Base-by-base conservation (phyloP, 2,888 invertebrate genomes). In the Stenichneumon culpator region DNA sequence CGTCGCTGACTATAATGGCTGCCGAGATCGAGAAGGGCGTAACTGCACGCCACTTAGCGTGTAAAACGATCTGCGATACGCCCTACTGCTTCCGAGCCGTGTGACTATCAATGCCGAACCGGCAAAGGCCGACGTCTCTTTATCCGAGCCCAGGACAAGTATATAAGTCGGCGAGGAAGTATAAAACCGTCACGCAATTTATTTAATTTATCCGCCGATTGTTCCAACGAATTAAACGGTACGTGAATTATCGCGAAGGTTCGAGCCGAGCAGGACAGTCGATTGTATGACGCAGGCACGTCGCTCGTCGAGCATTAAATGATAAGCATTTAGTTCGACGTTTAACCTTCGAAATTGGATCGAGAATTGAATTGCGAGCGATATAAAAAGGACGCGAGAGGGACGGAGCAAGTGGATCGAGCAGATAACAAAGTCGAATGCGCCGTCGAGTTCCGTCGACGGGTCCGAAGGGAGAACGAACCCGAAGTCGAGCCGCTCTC, bases 1-100 rank as follows among this genome's bases (percentile, higher is more conserved):
- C 84, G 83, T 19, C 87, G 83, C 87, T 87, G 89, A 90, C 89
- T 90, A 87, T 89, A 88, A 90, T 90, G 87, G 88, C 90, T 87
- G 89, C 89, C 52, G 28, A 70, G 52, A 70, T 28, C 28, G 6
- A 28, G 19, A 19, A 47, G 11, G 16, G 16, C 36, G 39, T 39
- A 39, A 39, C 9, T 39, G 39, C 39, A 9, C 39, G 11, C 39
- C 39, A 1, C 22, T 54, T 36, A 32, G 22, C 36, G 32, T 36
- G n/a, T 69, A 14, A 32, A 22, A 11, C 39, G 39, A 11, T 1
- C 1, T 11, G 39, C 39, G 39, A 39, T 11, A 39, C 39, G 39
- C 39, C 11, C 39, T 7, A 11, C 9, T 2, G 7, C 39, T 9
- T 39, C 11, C 9, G 39, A 39, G 39, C 11, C 11, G 39, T 39